Evolutionary conservation across 2,797 vertebrate genomes (phyloP).

Genomic region (Uromys caudimaculatus): DNA sequence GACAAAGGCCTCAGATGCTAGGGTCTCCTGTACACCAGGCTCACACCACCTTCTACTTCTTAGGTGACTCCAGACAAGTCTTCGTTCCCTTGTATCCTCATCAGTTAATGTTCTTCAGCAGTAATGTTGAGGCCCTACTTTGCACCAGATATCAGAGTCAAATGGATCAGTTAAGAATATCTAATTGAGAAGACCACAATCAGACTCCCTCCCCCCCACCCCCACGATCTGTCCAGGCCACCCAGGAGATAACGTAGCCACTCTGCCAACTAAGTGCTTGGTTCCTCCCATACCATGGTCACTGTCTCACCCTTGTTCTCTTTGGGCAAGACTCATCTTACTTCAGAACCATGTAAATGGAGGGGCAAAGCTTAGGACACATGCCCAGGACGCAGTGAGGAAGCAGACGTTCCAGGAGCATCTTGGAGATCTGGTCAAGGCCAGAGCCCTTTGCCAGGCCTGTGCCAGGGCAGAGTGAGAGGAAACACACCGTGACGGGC

Average conservation of each 20-base stretch:
- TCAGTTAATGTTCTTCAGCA: not conserved
- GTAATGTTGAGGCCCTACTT: not conserved
- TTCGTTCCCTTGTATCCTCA: not conserved
- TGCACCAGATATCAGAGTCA: not conserved
- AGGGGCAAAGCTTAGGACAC: not conserved
- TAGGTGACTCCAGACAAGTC: not conserved
- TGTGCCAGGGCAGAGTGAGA: not conserved
- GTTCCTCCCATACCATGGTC: not conserved
- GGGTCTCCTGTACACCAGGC: not conserved
- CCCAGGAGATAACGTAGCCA: not conserved
- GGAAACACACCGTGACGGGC: not conserved
- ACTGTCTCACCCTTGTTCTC: not conserved
- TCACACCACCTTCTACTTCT: not conserved
- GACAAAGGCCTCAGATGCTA: not conserved
- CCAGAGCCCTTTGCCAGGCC: not conserved
- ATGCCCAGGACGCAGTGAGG: not conserved
- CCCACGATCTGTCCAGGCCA: accelerated
- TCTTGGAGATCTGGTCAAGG: not conserved
- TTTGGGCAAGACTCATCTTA: not conserved
- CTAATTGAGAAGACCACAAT: not conserved
- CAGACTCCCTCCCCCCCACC: no score
- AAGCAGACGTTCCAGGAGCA: not conserved
- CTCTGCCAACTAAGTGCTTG: not conserved
- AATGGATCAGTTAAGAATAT: not conserved
- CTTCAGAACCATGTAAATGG: not conserved